Percentiles rank a stretch among this genome's conserved stretches.
phyloP scores from a whole-genome alignment of 1,140 invertebrate genomes.

The Eciton burchellii region DNA sequence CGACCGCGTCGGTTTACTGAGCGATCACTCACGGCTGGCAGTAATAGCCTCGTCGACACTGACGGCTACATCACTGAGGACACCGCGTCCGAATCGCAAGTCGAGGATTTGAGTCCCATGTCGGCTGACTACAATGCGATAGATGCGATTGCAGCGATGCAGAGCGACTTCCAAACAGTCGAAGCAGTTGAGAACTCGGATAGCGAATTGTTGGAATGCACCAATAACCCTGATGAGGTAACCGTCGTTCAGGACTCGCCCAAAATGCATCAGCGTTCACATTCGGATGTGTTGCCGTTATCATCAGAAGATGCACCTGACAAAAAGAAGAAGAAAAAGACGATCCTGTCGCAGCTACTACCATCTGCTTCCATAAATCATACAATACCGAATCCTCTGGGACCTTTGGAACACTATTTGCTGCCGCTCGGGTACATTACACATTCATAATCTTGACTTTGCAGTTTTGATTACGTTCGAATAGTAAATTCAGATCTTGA shows the following conservation, averaged over 20 bases:
- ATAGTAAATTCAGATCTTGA: too few species aligned
- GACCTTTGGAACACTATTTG: slow-evolving; percentile 82
- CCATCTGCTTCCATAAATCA: slow-evolving; percentile 85
- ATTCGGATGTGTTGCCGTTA: slow-evolving; percentile 83
- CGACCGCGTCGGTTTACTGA: slow-evolving; percentile 81
- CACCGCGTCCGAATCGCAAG: slow-evolving; percentile 80
- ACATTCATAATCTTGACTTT: neutral
- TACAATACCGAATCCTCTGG: slow-evolving; percentile 84
- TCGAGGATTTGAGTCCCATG: slow-evolving; percentile 82
- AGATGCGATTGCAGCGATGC: slow-evolving; percentile 78
- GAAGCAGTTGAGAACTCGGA: slow-evolving; percentile 78
- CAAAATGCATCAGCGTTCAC: slow-evolving; percentile 83
- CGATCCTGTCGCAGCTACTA: slow-evolving; percentile 89
- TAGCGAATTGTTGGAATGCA: slow-evolving; percentile 74
- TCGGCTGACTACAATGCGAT: slow-evolving; percentile 84
- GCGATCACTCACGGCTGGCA: slow-evolving; percentile 69
- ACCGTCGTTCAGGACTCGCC: slow-evolving; percentile 79
- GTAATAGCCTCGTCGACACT: slow-evolving; percentile 71
- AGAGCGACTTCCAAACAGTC: slow-evolving; percentile 61
- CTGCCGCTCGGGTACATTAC: slow-evolving; percentile 82
- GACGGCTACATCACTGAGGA: slow-evolving; percentile 84
- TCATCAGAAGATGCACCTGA: slow-evolving; percentile 83
- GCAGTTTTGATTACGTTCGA: neutral
- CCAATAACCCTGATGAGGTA: slow-evolving; percentile 79
- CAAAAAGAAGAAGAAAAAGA: slow-evolving; percentile 89